These are phyloP conservation scores for Rosalia funebris DNA, from an alignment of 2,888 invertebrate genomes.

Conservation along the genomic window DNA sequence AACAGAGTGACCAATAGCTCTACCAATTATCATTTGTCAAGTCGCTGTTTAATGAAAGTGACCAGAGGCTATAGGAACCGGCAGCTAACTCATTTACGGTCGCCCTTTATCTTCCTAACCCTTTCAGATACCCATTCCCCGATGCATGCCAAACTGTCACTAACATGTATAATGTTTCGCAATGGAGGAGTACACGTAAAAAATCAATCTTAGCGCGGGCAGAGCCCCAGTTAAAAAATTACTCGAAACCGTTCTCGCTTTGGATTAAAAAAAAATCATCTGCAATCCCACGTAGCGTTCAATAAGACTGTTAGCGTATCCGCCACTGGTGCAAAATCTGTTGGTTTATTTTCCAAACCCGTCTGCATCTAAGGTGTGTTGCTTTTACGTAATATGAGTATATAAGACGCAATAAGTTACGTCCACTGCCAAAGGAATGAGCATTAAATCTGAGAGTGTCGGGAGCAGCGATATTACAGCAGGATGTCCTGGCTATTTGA, in stretches of 20 bases:
- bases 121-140: constrained; percentile 57
- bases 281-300: no score
- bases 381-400: constrained; percentile 15
- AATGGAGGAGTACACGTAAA: constrained; percentile 28
- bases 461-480: constrained; percentile 50
- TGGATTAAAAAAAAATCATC: no score
- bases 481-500: constrained; percentile 54
- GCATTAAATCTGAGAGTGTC: constrained; percentile 46
- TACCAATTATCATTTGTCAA: constrained; percentile 66
- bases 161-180: constrained; percentile 49
- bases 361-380: not conserved
- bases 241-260: no score
- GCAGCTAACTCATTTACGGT: constrained; percentile 62
- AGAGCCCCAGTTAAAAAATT: no score
- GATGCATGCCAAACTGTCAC: constrained; percentile 59
- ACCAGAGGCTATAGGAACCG: constrained; percentile 61
- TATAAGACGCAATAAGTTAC: constrained; percentile 14
- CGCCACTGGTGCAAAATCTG: no score
- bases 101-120: constrained; percentile 64
- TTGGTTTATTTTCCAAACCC: constrained; percentile 2
- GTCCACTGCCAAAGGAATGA: constrained; percentile 10
- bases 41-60: constrained; percentile 65
- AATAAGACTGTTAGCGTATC: no score
- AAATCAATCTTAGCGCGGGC: constrained; percentile 29
- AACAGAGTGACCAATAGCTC: constrained; percentile 64